These are phyloP conservation scores for Daktulosphaira vitifoliae DNA, from an alignment of 1,140 invertebrate species.

Conservation along the genomic window DNA sequence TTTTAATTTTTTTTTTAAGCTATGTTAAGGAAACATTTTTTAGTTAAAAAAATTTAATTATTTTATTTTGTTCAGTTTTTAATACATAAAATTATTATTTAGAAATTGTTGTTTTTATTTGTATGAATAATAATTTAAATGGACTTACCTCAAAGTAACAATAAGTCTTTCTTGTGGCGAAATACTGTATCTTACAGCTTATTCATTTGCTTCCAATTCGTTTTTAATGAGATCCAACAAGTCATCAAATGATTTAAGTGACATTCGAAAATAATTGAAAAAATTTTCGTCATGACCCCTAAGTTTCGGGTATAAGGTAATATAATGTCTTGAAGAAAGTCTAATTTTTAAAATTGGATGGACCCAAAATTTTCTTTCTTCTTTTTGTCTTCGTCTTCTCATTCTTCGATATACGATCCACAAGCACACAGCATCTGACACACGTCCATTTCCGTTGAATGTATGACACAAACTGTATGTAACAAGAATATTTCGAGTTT, in stretches of 20 bases:
- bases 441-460: background rate
- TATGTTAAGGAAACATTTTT: background rate
- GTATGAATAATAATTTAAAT: conserved; percentile 17
- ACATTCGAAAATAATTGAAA: conserved; percentile 17
- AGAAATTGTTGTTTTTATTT: conserved; percentile 4
- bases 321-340: no score
- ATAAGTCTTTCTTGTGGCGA: conserved; percentile 6
- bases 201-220: background rate
- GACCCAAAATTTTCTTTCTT: no score
- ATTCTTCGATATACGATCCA: no score
- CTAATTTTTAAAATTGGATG: background rate
- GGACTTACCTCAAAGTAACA: conserved; percentile 1
- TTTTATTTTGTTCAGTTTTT: conserved; percentile 11
- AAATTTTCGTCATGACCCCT: conserved; percentile 3
- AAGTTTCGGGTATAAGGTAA: no score
- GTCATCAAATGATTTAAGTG: conserved; percentile 4
- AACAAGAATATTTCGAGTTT: no score
- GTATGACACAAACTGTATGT: no score
- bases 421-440: no score
- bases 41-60: conserved; percentile 8
- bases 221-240: background rate
- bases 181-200: conserved; percentile 1
- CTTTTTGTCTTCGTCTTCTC: no score
- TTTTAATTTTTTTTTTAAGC: background rate
- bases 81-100: conserved; percentile 18